phyloP scores from a whole-genome alignment of 2,113 vertebrate genomes.

The cattle (Bos taurus) region ARS-UCD2.0 NC_037330.1:43015001-43015500 shows the following conservation, averaged over 20 bases:
- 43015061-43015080: neutral
- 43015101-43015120: neutral
- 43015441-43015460: neutral
- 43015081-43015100: neutral
- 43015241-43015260: neutral
- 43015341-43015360: neutral
- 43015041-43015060: neutral
- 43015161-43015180: neutral
- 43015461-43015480: neutral
- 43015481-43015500: neutral
- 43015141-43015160: neutral
- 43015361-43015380: neutral
- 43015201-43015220: neutral
- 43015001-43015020: neutral
- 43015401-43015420: neutral
- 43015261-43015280: neutral
- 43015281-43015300: neutral
- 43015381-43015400: neutral
- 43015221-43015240: neutral
- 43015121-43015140: neutral
- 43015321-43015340: neutral
- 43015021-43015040: neutral
- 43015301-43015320: neutral
- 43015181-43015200: neutral
- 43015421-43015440: neutral